Evolutionary conservation across 2,113 vertebrate species (phyloP), one percentile per base, ranked within the genome.

Genomic region (Seriola quinqueradiata): DNA sequence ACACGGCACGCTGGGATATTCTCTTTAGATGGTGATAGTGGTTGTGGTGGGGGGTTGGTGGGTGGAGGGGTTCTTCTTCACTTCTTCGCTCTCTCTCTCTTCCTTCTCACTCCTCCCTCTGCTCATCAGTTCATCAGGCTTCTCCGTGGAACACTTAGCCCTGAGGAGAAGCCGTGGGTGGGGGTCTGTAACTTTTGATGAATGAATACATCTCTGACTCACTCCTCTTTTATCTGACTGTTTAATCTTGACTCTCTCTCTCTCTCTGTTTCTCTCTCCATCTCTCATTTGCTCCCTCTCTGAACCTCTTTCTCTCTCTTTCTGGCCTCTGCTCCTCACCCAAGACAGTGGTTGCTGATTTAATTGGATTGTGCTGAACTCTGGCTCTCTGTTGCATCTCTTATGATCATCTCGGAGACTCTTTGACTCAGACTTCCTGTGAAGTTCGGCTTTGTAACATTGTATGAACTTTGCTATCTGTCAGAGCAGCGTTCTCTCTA

Each of bases 151-250:
- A 86, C 92, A 91, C 93, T 94, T 94, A 94, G 93, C 95, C 95
- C 92, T 73, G 82, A 94, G 93, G 93, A 95, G 89, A 94, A 93
- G 92, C 94, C 77, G 88, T 93, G 94, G 92, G 94, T 94, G 89
- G 92, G 89, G 89, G 92, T 94, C 92, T 94, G 90, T 90, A 95
- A 95, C 95, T 94, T 95, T 95, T 95, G 94, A 95, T 95, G 93
- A 95, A 95, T 92, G 93, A 94, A 94, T 93, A 93, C 88, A 92
- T 94, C 90, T 94, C 91, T 91, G 94, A 89, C 88, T 93, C 86
- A 87, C 86, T 92, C 83, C 79, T 89, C 89, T 94, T 93, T 94
- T 90, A 94, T 95, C 93, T 93, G 84, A 85, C 89, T 92, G 82
- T 94, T 94, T 93, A 90, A 93, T 94, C 90, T 93, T 83, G 80